These are phyloP conservation scores for Mus spicilegus DNA, from an alignment of 2,113 vertebrate genomes.

Conservation along the genomic window DNA sequence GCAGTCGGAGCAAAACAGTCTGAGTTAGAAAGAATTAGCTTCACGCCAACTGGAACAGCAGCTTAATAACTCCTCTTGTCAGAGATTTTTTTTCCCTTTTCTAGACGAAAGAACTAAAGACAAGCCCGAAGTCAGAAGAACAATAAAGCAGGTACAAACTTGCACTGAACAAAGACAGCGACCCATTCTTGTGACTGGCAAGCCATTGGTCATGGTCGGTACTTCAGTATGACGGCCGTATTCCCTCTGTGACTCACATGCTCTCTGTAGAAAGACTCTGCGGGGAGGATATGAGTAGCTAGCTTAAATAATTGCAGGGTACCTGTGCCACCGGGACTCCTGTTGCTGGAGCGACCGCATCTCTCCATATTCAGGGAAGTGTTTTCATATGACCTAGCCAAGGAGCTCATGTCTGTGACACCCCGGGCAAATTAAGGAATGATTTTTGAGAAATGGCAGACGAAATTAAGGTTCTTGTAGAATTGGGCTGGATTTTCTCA, in stretches of 20 bases:
- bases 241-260: constrained; percentile 14
- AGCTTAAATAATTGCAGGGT: constrained; percentile 53
- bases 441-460: background rate
- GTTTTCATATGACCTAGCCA: constrained; percentile 15
- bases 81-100: background rate
- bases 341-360: background rate
- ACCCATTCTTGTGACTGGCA: constrained; percentile 31
- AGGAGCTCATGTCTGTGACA: constrained; percentile 22
- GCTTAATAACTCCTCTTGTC: constrained; percentile 40
- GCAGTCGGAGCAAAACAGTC: background rate
- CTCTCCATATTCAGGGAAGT: constrained; percentile 42
- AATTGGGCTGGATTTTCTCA: constrained; percentile 25
- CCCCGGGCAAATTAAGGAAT: background rate
- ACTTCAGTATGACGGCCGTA: background rate
- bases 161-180: background rate
- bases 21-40: background rate
- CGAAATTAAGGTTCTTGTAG: constrained; percentile 41
- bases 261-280: background rate
- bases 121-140: background rate
- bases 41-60: background rate
- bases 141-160: constrained; percentile 32
- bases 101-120: constrained; percentile 59
- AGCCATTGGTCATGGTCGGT: constrained; percentile 14
- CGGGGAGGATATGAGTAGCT: constrained; percentile 50
- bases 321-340: background rate